Percentiles rank a stretch among this genome's conserved stretches.
Evolutionary conservation across 1,140 invertebrate genomes (phyloP).

Genomic region (Plectrocnemia conspersa): DNA sequence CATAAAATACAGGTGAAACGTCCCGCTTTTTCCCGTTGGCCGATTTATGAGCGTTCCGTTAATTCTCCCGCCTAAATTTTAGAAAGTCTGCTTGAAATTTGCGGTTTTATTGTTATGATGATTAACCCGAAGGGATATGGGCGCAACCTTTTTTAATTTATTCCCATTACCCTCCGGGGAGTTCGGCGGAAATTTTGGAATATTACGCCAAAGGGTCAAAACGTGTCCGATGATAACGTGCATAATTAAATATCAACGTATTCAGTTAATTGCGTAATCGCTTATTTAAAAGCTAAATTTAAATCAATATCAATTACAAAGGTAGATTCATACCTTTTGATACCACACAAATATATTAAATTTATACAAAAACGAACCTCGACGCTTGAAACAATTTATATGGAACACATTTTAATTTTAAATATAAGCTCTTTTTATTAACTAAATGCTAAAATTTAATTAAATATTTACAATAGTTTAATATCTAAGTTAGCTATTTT

Average conservation of each 20-base stretch:
- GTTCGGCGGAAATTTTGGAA: background rate
- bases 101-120: conserved; percentile 1
- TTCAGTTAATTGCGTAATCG: background rate
- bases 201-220: background rate
- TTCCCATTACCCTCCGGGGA: background rate
- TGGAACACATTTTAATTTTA: no score
- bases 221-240: no score
- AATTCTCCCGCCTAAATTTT: conserved; percentile 1
- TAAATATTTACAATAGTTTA: no score
- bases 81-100: background rate
- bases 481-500: no score
- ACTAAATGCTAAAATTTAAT: no score
- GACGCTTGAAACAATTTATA: no score
- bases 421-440: no score
- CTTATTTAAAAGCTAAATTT: background rate
- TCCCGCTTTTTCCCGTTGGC: conserved; percentile 3
- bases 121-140: background rate
- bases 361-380: no score
- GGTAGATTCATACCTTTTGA: no score
- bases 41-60: conserved; percentile 5
- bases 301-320: no score
- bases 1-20: conserved; percentile 7
- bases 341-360: no score
- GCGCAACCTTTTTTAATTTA: conserved; percentile 5
- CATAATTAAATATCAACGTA: background rate